Base-by-base conservation (phyloP, 1,140 invertebrate genomes). In the Drosophila oshimai region DNA sequence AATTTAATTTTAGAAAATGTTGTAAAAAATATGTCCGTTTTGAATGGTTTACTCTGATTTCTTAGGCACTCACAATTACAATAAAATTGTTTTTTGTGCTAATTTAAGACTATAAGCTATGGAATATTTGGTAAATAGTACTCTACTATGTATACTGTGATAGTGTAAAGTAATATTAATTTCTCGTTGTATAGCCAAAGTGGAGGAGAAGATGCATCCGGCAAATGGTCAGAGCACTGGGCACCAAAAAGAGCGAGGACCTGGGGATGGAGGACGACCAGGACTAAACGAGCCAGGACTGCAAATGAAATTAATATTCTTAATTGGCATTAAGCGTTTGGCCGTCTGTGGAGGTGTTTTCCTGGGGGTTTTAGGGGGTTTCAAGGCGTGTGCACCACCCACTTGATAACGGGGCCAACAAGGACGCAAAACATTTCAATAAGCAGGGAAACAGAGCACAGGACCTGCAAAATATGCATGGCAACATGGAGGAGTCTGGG, bases 291-390 rank as follows among this genome's bases (percentile, higher is more conserved):
- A 71, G 49, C 4, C 51, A 17, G 37, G 46, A 17, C 60, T 75
- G 61, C 80, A 84, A 80, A 73, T 65, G 67, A 87, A 84, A 80
- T 86, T 80, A 86, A 86, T 86, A 86, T 80, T 75, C 71, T 61
- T 86, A 86, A 87, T 86, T 86, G 80, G 75, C 80, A 86, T 87
- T 84, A 84, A 74, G 64, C 74, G 70, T 74, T 73, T 80, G 61
- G 53, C 53, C 53, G 51, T 49, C 46, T 10, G 12, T n/a, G 3
- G 24, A 12, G 44, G 12, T 49, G 3, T 29, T 29, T 20, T 18
- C 20, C 26, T 6, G 29, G n/a, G 7, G 26, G 18, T 9, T n/a
- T n/a, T n/a, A n/a, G n/a, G n/a, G n/a, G n/a, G n/a, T n/a, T n/a
- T n/a, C n/a, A n/a, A n/a, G n/a, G n/a, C n/a, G n/a, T n/a, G n/a